Evolutionary conservation across 2,888 invertebrate species (phyloP), one percentile per base, ranked within the genome.

Genomic region (Dryococelus australis): DNA sequence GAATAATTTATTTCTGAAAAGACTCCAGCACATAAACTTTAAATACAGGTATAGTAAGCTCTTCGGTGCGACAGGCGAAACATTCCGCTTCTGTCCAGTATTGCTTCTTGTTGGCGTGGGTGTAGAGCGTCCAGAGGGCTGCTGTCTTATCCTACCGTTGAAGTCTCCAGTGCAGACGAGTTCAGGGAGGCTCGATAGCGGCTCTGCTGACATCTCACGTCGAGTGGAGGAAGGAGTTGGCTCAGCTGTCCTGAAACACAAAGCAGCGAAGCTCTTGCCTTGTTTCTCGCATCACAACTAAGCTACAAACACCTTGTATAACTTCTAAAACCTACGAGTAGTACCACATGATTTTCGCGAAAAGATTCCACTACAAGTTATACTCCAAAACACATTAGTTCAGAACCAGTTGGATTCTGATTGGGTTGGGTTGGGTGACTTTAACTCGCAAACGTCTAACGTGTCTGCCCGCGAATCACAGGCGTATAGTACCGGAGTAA

Each of bases 11-110:
- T 65, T 51, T 51, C 51, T 51, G 51, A 51, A 51, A 51, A 51
- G 12, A 51, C 51, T 65, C n/a, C 20, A 65, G 16, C 65, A 65
- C 24, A 65, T 65, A 20, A 65, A 65, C 12, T 65, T 65, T n/a
- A 65, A 16, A 65, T 65, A 65, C 65, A 65, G 65, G 24, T 2
- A 65, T 65, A 65, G 65, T 65, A 65, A 65, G 65, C 65, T 65
- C 65, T 65, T 65, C 65, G 16, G 65, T 65, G 65, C 65, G 65
- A 65, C 65, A 65, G 65, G 16, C 65, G 65, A 65, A 65, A 65
- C 65, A 16, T 20, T 65, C n/a, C 65, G n/a, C n/a, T 65, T 65
- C 65, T 65, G 65, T 65, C 65, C 65, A 20, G 65, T 65, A 65
- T 65, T 65, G 65, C 65, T 65, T 65, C 65, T 65, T 65, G 20